Base-by-base conservation (phyloP, 2,113 vertebrate genomes). In the Dissostichus mawsoni region DNA sequence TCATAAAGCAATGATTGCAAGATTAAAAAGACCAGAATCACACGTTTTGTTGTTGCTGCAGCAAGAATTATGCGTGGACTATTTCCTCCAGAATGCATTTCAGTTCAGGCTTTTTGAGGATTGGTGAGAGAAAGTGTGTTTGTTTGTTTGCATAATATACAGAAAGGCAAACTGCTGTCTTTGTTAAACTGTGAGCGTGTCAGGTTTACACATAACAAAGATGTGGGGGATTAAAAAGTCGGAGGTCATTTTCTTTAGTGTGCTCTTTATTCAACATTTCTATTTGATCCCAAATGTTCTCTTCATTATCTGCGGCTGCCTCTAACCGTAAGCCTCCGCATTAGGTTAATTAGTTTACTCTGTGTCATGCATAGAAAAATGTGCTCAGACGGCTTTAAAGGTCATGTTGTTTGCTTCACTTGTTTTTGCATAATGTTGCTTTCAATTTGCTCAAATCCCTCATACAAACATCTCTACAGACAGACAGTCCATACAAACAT, bases 371-470 rank as follows among this genome's bases (percentile, higher is more conserved):
- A 36, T 23, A 48, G 18, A 58, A 48, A 62, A 77, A 66, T 77
- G 11, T 47, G 48, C 71, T 74, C 67, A 63, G 44, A 74, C 68
- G 63, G 61, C 44, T 75, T 69, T 67, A 79, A 83, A 87, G 74
- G 76, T 90, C 86, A 81, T 4, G 33, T 52, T 82, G 65, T 74
- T 79, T 53, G 68, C 73, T 65, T 85, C 62, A 56, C 16, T 78
- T 69, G n/a, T 58, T 55, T 50, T 74, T 48, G 55, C 58, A 56
- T 63, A 52, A 66, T 75, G 14, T 29, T 18, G 63, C 45, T 70
- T 29, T 80, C 50, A 56, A n/a, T 29, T 61, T 66, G 7, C 23
- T 68, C 62, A 77, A 23, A 66, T 57, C 11, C 57, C n/a, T 8
- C n/a, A 56, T 6, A 20, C 8, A 64, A 64, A 41, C 18, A 41